Evolutionary conservation across 1,140 invertebrate species (phyloP).

Genomic region (Euura lappo): DNA sequence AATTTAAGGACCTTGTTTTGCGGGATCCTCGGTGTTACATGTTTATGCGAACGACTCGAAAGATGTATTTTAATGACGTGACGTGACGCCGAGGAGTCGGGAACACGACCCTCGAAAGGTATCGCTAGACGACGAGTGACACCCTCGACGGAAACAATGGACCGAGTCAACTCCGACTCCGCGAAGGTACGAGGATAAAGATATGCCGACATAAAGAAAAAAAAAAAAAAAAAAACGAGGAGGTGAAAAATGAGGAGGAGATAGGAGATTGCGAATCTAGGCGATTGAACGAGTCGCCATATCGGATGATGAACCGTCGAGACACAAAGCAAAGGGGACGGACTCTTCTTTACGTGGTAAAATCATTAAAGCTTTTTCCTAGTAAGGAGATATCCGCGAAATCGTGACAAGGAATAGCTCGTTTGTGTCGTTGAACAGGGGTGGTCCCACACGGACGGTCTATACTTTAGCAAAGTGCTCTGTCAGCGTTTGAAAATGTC

Average conservation of each 20-base stretch:
- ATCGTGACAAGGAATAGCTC: background rate
- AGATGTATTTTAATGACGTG: background rate
- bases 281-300: no score
- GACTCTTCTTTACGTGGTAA: no score
- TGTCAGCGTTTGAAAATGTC: background rate
- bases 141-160: background rate
- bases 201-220: background rate
- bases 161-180: no score
- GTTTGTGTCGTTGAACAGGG: background rate
- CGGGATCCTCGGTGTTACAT: no score
- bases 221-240: background rate
- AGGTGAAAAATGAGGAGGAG: background rate
- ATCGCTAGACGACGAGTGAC: background rate
- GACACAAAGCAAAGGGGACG: no score
- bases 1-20: no score
- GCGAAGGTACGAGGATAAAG: no score
- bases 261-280: background rate
- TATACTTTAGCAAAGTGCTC: background rate
- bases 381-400: background rate
- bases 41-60: no score
- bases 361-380: background rate
- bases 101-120: background rate
- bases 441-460: background rate
- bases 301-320: no score
- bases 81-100: background rate